Percentiles rank a stretch among this genome's conserved stretches.
Evolutionary conservation across 2,113 vertebrate genomes (phyloP).

Genomic region (Nicator chloris): DNA sequence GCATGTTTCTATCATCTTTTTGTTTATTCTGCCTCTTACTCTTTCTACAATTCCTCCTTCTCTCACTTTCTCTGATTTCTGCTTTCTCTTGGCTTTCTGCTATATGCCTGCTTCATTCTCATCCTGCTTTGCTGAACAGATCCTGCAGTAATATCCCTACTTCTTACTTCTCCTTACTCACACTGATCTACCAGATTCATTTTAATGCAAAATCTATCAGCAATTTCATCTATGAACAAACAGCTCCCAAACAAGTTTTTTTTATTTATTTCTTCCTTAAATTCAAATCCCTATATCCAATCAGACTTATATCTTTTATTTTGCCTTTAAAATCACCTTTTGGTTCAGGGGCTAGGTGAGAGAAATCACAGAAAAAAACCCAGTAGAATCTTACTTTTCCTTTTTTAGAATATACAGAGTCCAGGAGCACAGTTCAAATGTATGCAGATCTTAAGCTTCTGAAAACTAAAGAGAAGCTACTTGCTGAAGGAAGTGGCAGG

Average conservation of each 20-base stretch:
- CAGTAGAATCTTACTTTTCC: background rate
- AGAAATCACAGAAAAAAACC: background rate
- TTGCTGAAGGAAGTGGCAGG: background rate
- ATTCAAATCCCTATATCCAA: background rate
- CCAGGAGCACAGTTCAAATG: background rate
- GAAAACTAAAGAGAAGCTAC: background rate
- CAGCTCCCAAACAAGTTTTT: background rate
- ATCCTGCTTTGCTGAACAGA: background rate
- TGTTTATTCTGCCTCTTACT: background rate
- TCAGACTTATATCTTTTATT: background rate
- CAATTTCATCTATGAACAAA: background rate
- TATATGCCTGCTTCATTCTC: background rate
- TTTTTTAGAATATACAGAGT: background rate
- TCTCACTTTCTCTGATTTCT: conserved; percentile 39
- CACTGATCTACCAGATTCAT: background rate
- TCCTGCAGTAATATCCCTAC: background rate
- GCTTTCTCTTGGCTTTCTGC: background rate
- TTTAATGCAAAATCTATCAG: background rate
- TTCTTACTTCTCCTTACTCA: background rate
- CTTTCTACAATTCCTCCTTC: background rate
- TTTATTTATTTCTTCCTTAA: background rate
- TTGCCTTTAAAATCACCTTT: background rate
- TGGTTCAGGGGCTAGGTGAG: background rate
- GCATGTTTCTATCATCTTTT: background rate
- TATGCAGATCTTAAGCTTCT: background rate